Evolutionary conservation across 1,140 invertebrate genomes (phyloP).

Genomic region (Drosophila auraria): DNA sequence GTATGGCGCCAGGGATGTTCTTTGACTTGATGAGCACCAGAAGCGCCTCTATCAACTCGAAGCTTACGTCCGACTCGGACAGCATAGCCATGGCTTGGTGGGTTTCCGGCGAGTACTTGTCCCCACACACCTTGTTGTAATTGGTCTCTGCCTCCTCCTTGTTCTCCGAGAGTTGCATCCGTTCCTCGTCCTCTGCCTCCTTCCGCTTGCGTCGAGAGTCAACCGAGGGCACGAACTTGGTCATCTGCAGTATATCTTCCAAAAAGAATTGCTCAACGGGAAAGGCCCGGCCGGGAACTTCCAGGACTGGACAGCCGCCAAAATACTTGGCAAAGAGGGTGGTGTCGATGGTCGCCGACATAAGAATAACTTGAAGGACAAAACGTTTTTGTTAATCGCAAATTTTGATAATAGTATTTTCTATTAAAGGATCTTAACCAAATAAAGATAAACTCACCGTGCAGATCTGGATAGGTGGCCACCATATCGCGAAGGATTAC

Average conservation of each 20-base stretch:
- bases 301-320: slow-evolving; percentile 91
- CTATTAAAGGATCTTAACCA: too few species aligned
- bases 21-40: slow-evolving; percentile 91
- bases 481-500: slow-evolving; percentile 97
- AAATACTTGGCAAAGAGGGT: slow-evolving; percentile 96
- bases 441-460: slow-evolving; percentile 82
- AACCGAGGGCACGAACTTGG: slow-evolving; percentile 91
- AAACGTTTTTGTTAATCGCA: not conserved
- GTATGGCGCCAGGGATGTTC: slow-evolving; percentile 92
- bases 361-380: slow-evolving; percentile 90
- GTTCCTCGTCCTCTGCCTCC: slow-evolving; percentile 89
- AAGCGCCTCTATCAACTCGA: slow-evolving; percentile 95
- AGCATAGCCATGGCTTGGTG: slow-evolving; percentile 90
- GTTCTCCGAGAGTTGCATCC: slow-evolving; percentile 76
- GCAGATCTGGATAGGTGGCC: slow-evolving; percentile 93
- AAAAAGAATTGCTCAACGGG: slow-evolving; percentile 95
- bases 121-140: slow-evolving; percentile 88
- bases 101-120: slow-evolving; percentile 88
- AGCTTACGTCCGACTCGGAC: slow-evolving; percentile 93
- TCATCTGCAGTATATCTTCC: slow-evolving; percentile 94
- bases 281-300: slow-evolving; percentile 92
- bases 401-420: not conserved
- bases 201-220: slow-evolving; percentile 90
- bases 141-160: slow-evolving; percentile 91
- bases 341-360: slow-evolving; percentile 99